Evolutionary conservation across 2,797 vertebrate species (phyloP).

Genomic region (Oreochromis grahami): DNA sequence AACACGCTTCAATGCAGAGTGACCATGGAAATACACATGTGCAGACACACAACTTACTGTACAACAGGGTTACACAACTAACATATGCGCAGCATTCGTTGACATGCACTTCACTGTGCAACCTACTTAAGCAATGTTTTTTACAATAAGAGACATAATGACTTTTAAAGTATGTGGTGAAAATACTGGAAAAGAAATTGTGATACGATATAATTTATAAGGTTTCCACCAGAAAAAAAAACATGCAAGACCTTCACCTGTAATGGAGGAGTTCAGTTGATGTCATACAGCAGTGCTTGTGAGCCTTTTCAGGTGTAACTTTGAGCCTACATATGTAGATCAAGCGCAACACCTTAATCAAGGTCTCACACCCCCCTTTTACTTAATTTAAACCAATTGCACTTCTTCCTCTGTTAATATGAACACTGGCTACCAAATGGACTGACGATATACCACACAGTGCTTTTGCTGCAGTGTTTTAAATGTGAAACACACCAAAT

Average conservation of each 20-base stretch:
- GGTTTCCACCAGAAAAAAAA: not conserved
- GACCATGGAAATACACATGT: not conserved
- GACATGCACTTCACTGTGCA: not conserved
- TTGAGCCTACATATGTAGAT: not conserved
- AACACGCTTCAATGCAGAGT: not conserved
- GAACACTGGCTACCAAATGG: not conserved
- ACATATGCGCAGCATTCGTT: not conserved
- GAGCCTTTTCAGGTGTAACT: not conserved
- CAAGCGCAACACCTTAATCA: not conserved
- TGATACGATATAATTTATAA: not conserved
- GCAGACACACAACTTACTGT: not conserved
- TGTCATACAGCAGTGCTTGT: not conserved
- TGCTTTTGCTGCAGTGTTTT: not conserved
- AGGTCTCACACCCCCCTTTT: not conserved
- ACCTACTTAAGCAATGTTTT: not conserved
- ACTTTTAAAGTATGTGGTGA: not conserved
- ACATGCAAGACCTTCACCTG: not conserved
- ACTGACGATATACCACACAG: not conserved
- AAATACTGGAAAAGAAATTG: not conserved
- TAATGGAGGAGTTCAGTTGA: not conserved
- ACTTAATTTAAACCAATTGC: not conserved
- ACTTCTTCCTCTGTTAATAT: not conserved
- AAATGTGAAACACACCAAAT: not conserved
- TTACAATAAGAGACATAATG: not conserved
- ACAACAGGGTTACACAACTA: not conserved